These are phyloP conservation scores for Octopus sinensis DNA, from an alignment of 1,140 invertebrate species.

Conservation along the genomic window DNA sequence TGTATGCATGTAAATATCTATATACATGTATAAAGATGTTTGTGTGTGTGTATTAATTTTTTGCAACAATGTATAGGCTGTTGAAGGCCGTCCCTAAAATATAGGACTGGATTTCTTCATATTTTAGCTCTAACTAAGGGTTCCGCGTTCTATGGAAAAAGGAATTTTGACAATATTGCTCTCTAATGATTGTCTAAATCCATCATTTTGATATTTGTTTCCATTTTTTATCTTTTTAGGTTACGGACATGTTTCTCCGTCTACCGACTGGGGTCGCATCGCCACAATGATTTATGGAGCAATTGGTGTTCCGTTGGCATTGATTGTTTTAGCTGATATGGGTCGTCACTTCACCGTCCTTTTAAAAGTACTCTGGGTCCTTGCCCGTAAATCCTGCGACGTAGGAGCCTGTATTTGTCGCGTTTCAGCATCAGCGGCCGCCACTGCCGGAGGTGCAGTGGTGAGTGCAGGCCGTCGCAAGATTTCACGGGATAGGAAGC, in stretches of 20 bases:
- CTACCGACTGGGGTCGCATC: constrained; percentile 76
- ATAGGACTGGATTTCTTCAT: too few species aligned
- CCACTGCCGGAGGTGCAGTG: neutral
- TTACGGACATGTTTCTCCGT: constrained; percentile 88
- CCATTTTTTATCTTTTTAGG: constrained; percentile 63
- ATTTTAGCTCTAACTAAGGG: too few species aligned
- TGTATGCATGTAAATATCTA: too few species aligned
- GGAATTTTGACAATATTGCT: too few species aligned
- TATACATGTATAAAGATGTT: too few species aligned
- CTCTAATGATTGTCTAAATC: too few species aligned
- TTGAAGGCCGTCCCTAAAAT: too few species aligned
- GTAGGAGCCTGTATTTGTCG: constrained; percentile 12
- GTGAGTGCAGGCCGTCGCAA: neutral
- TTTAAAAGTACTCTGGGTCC: constrained; percentile 38
- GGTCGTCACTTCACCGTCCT: constrained; percentile 45
- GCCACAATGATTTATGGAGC: constrained; percentile 89
- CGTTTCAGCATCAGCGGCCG: neutral
- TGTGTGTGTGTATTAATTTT: too few species aligned
- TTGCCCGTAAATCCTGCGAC: constrained; percentile 23
- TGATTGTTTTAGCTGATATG: constrained; percentile 59
- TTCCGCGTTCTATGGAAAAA: too few species aligned
- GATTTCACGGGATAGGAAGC: neutral
- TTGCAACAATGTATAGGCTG: too few species aligned
- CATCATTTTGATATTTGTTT: neutral
- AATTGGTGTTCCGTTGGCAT: constrained; percentile 88